These are phyloP conservation scores for Melinaea marsaeus DNA, from an alignment of 2,888 invertebrate species.

Conservation along the genomic window DNA sequence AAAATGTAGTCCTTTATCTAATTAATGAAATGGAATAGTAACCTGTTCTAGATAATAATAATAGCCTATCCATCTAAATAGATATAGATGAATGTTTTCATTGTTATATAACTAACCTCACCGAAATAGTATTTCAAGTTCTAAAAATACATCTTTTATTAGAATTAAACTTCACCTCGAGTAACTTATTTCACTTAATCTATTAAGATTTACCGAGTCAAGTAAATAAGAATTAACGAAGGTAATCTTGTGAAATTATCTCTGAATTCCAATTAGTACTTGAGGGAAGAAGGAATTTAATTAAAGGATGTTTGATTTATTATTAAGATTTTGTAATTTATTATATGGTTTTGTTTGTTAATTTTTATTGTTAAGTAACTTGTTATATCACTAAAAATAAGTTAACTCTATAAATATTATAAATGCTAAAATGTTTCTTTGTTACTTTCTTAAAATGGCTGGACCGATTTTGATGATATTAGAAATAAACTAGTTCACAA, in stretches of 20 bases:
- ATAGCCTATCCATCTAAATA: constrained; percentile 18
- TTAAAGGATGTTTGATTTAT: constrained; percentile 11
- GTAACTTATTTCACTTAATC: constrained; percentile 5
- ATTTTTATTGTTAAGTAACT: too few species aligned
- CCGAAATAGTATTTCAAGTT: constrained; percentile 16
- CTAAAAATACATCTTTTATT: neutral
- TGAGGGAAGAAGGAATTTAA: constrained; percentile 11
- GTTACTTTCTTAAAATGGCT: too few species aligned
- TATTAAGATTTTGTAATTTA: constrained; percentile 7
- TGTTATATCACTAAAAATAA: too few species aligned
- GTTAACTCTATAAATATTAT: too few species aligned
- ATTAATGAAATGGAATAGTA: neutral
- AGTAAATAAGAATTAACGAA: constrained; percentile 19
- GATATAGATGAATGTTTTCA: constrained; percentile 9
- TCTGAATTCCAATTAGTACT: constrained; percentile 28
- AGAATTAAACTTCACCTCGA: neutral
- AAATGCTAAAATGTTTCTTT: too few species aligned
- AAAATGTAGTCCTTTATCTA: neutral
- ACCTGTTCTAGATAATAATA: neutral
- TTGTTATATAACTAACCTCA: constrained; percentile 18
- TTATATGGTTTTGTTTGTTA: too few species aligned
- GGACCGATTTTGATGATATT: too few species aligned
- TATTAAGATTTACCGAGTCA: neutral
- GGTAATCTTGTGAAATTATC: constrained; percentile 30
- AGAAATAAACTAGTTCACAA: too few species aligned